A percentile compares a stretch with the other conserved stretches of the same genome.
phyloP scores from a whole-genome alignment of 2,888 invertebrate genomes.

The Cosmia trapezina region DNA sequence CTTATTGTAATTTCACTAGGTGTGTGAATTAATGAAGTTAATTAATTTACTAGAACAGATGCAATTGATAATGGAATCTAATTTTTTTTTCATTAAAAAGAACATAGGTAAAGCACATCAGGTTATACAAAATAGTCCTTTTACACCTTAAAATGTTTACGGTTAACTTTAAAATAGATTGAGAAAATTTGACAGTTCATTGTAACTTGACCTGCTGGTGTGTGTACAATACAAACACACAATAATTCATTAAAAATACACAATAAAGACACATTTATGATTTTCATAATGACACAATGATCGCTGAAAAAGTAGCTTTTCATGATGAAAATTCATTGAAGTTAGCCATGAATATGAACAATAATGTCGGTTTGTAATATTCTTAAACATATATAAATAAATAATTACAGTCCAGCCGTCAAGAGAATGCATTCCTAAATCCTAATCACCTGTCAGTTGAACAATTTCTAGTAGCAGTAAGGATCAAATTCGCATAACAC shows the following conservation, averaged over 20 bases:
- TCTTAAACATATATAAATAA: neutral
- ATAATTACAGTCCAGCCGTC: neutral
- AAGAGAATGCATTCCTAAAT: too few relatives aligned
- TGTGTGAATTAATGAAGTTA: neutral
- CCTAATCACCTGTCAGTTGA: too few relatives aligned
- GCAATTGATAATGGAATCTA: neutral
- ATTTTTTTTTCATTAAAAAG: neutral
- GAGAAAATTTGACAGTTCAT: too few relatives aligned
- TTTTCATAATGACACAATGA: neutral
- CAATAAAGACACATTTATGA: neutral
- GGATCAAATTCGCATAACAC: too few relatives aligned
- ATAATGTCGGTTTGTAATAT: too few relatives aligned
- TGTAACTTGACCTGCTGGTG: too few relatives aligned
- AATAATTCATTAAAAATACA: neutral
- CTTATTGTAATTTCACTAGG: neutral
- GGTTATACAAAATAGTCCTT: too few relatives aligned
- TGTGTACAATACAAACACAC: constrained; percentile 1
- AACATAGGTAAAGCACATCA: too few relatives aligned
- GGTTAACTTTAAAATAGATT: too few relatives aligned
- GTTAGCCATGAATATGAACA: neutral
- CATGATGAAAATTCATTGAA: neutral
- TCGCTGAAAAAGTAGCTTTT: neutral
- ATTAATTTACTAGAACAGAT: neutral
- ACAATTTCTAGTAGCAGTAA: too few relatives aligned
- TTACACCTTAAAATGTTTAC: too few relatives aligned